A percentile compares a stretch with the other conserved stretches of the same genome.
Evolutionary conservation across 2,797 vertebrate genomes (phyloP).

Genomic region (Tokudaia tokunoshimensis): DNA sequence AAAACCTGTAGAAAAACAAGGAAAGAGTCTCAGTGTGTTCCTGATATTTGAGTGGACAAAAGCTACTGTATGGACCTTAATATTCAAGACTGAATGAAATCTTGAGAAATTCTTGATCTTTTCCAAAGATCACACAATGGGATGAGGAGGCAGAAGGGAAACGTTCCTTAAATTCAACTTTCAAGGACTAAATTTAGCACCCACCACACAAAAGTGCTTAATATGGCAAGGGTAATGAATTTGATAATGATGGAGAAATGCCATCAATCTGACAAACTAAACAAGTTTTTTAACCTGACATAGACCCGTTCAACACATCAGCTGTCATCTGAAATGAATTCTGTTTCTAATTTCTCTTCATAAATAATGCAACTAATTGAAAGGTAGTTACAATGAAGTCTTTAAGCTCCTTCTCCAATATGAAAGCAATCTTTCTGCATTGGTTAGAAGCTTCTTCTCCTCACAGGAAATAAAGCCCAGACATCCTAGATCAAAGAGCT

Average conservation of each 20-base stretch:
- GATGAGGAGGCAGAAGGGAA: neutral
- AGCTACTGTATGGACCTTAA: constrained; percentile 10
- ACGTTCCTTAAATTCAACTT: constrained; percentile 53
- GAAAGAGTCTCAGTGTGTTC: constrained; percentile 23
- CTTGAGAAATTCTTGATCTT: constrained; percentile 10
- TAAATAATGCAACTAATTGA: constrained; percentile 84
- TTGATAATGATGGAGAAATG: constrained; percentile 79
- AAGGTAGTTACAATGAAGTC: constrained; percentile 79
- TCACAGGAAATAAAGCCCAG: constrained; percentile 53
- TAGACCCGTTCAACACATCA: constrained; percentile 73
- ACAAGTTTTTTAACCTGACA: constrained; percentile 79
- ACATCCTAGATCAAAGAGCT: constrained; percentile 57
- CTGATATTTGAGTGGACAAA: constrained; percentile 26
- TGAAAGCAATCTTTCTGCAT: constrained; percentile 65
- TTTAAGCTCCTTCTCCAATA: constrained; percentile 74
- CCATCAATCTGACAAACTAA: constrained; percentile 80
- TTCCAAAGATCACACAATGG: neutral
- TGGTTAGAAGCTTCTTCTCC: constrained; percentile 41
- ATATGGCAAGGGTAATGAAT: constrained; percentile 45
- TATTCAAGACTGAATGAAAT: constrained; percentile 15
- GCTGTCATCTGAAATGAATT: constrained; percentile 81
- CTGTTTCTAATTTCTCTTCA: constrained; percentile 83
- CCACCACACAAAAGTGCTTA: constrained; percentile 50
- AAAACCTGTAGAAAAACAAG: neutral
- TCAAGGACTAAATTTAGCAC: constrained; percentile 58